Evolutionary conservation across 2,113 vertebrate genomes (phyloP).

Genomic region (Corythoichthys intestinalis): DNA sequence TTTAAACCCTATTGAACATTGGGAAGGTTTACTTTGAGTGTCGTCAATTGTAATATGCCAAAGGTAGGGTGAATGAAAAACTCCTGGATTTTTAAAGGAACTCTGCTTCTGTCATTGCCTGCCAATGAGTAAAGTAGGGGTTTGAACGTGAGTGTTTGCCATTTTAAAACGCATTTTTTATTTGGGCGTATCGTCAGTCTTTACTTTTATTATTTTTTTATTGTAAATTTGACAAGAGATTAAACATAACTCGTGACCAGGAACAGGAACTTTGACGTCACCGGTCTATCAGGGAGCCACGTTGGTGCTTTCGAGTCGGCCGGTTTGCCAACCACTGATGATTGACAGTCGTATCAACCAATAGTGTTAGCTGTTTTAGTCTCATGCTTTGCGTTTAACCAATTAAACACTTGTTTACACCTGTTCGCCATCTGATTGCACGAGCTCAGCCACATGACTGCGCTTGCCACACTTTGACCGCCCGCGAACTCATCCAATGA

Average conservation of each 20-base stretch:
- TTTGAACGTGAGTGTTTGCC: no score
- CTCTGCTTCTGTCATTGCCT: no score
- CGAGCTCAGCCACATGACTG: neutral
- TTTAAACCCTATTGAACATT: no score
- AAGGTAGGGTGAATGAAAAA: no score
- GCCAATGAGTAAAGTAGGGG: no score
- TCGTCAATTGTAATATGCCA: no score
- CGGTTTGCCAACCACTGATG: conserved; percentile 46
- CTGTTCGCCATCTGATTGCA: conserved; percentile 8
- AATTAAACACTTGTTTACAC: conserved; percentile 17
- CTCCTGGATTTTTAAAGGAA: no score
- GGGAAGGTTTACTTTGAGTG: no score
- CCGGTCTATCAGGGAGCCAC: conserved; percentile 53
- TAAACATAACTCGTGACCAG: conserved; percentile 53
- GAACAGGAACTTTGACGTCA: conserved; percentile 53
- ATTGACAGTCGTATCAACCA: conserved; percentile 46
- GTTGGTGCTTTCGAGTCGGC: conserved; percentile 62
- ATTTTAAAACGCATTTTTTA: neutral
- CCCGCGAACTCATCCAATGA: conserved; percentile 44
- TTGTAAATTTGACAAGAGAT: neutral
- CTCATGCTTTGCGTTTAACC: conserved; percentile 17
- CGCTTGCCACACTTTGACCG: conserved; percentile 40
- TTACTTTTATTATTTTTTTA: neutral
- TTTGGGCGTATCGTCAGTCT: neutral
- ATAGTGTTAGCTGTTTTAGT: neutral